These are phyloP conservation scores for Actinia tenebrosa DNA, from an alignment of 64 coral and sea anemone genomes.

Conservation along the genomic window DNA sequence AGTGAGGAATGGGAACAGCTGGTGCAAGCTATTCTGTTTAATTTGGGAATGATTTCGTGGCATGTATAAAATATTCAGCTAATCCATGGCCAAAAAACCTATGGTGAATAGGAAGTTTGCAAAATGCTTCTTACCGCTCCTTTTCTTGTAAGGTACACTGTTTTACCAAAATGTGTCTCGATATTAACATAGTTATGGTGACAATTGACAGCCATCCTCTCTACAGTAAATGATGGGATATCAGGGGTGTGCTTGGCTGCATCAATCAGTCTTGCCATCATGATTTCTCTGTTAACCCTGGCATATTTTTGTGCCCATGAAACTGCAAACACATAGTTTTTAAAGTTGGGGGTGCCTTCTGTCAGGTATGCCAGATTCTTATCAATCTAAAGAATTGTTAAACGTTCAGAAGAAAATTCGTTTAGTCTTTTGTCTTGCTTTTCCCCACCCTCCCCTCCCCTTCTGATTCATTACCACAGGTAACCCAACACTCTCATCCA, in stretches of 20 bases:
- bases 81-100: no score
- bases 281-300: constrained; percentile 61
- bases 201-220: constrained; percentile 75
- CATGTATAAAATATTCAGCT: no score
- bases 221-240: constrained; percentile 52
- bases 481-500: not conserved
- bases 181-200: constrained; percentile 91
- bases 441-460: not conserved
- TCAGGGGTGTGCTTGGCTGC: constrained; percentile 38
- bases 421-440: not conserved
- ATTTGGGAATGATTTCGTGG: no score
- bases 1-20: no score
- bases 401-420: not conserved
- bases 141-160: constrained; percentile 79
- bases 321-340: constrained; percentile 77
- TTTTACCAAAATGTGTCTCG: constrained; percentile 78
- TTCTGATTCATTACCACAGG: not conserved
- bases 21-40: no score
- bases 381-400: constrained; percentile 35
- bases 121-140: constrained; percentile 52
- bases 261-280: constrained; percentile 63
- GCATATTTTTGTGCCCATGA: constrained; percentile 85
- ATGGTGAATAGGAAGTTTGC: no score
- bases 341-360: constrained; percentile 70
- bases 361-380: constrained; percentile 70